Percentiles rank a stretch among this genome's conserved stretches.
Evolutionary conservation across 2,797 vertebrate genomes (phyloP).

Genomic region (Phoebastria nigripes): DNA sequence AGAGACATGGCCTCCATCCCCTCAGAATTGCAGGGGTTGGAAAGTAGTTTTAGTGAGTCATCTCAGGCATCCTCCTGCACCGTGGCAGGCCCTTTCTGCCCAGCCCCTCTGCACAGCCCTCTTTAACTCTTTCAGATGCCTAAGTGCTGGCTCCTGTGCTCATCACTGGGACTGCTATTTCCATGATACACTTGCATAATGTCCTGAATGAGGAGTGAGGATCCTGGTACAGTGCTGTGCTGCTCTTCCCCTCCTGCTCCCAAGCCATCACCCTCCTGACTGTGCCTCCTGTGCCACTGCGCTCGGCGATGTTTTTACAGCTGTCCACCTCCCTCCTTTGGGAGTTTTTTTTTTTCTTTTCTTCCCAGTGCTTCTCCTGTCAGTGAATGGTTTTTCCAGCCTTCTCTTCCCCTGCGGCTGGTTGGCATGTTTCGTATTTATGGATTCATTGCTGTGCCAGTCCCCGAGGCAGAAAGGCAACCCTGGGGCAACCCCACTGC

Average conservation of each 20-base stretch:
- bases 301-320: conserved; percentile 42
- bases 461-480: background rate
- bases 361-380: background rate
- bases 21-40: conserved; percentile 4
- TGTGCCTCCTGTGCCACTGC: conserved; percentile 9
- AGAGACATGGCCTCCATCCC: background rate
- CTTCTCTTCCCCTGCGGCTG: background rate
- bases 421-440: background rate
- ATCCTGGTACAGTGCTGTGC: background rate
- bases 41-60: conserved; percentile 32
- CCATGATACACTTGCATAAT: background rate
- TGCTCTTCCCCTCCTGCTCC: background rate
- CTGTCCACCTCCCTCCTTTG: background rate
- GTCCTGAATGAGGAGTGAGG: background rate
- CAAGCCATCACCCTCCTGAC: background rate
- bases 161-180: background rate
- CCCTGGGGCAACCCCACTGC: background rate
- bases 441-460: background rate
- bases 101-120: background rate
- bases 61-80: background rate
- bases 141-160: background rate
- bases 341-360: background rate
- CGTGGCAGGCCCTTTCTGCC: background rate
- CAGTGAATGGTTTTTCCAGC: conserved; percentile 35
- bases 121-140: background rate